Percentiles rank a stretch among this genome's conserved stretches.
Conservation (phyloP, 1,140 invertebrate species). For the Lepidotrigona ventralis region DNA sequence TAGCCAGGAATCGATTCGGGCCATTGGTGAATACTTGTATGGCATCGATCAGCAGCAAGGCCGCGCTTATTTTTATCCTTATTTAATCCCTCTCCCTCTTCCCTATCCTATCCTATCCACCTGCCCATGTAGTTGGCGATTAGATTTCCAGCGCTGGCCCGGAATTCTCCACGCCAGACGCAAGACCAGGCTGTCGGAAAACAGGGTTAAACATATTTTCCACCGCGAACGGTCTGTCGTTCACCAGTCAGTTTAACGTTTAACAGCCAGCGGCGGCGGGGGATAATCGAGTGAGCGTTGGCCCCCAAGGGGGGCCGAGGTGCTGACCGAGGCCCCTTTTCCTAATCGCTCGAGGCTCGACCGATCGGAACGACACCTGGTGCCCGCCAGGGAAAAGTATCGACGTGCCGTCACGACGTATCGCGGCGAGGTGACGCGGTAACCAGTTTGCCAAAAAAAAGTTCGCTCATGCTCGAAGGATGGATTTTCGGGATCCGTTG, state of each 20-base stretch:
- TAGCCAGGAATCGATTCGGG: slow-evolving; percentile 21
- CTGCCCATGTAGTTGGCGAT: neutral
- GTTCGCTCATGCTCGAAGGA: too few relatives aligned
- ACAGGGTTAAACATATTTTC: slow-evolving; percentile 39
- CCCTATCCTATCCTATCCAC: neutral
- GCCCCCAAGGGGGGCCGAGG: neutral
- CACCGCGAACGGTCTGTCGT: slow-evolving; percentile 30
- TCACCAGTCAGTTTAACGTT: slow-evolving; percentile 43
- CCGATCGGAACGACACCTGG: neutral
- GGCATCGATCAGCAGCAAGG: slow-evolving; percentile 31
- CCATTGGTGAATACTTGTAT: slow-evolving; percentile 20
- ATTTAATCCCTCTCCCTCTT: neutral
- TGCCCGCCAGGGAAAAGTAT: neutral
- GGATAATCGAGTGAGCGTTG: slow-evolving; percentile 17
- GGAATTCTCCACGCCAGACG: neutral
- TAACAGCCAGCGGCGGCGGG: too few relatives aligned
- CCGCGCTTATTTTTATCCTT: slow-evolving; percentile 11
- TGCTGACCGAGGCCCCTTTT: neutral
- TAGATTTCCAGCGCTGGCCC: neutral
- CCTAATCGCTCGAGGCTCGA: neutral
- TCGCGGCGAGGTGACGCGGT: too few relatives aligned
- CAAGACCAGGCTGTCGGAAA: neutral
- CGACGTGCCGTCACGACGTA: neutral
- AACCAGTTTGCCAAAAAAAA: too few relatives aligned
- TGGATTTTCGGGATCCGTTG: too few relatives aligned